phyloP scores from a whole-genome alignment of 2,113 vertebrate species.

The Terrapene triunguis region DNA sequence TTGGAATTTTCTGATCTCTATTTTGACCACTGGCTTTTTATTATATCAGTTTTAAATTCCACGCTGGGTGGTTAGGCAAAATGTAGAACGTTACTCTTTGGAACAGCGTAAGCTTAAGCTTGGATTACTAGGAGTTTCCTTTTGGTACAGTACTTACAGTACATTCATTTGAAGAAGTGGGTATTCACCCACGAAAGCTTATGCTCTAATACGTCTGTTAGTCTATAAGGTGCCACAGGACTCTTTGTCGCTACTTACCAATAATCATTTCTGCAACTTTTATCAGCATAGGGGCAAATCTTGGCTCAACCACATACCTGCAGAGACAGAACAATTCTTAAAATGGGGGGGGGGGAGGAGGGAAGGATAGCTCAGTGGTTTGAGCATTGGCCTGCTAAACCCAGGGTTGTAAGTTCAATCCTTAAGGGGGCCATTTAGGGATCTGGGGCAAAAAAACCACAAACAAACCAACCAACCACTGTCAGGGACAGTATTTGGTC shows the following conservation, averaged over 20 bases:
- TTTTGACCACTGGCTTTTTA: neutral
- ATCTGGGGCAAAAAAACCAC: no score
- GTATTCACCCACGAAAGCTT: no score
- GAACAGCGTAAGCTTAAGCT: neutral
- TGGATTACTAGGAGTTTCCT: neutral
- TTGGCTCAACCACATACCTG: constrained; percentile 90
- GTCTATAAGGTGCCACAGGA: no score
- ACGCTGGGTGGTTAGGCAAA: neutral
- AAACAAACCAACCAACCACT: no score
- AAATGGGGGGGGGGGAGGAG: neutral
- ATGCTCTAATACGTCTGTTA: no score
- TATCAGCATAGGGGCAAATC: constrained; percentile 89
- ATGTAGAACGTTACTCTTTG: neutral
- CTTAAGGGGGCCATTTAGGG: no score
- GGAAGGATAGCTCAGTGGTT: no score
- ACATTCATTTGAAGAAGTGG: no score
- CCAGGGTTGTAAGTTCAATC: no score
- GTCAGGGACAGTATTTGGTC: no score
- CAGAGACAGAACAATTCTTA: constrained; percentile 47
- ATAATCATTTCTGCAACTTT: constrained; percentile 90
- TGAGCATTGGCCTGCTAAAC: no score
- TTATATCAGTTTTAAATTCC: neutral
- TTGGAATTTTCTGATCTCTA: neutral
- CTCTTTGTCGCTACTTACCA: constrained; percentile 72
- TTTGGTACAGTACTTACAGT: constrained; percentile 76